Conservation (phyloP, 2,888 invertebrate genomes). For the Acleris cristana region DNA sequence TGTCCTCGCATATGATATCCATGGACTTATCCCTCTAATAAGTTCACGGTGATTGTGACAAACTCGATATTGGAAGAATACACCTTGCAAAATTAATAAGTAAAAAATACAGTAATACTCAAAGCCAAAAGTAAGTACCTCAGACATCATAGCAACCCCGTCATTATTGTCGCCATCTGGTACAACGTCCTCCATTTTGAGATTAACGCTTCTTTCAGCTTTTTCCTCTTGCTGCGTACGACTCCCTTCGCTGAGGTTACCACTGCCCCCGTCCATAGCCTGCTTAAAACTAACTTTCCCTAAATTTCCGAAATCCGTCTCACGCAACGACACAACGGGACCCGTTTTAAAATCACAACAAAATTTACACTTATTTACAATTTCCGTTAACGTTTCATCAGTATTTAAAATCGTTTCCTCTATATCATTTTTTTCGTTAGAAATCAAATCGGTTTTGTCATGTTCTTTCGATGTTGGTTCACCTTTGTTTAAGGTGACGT, state of each 20-base stretch:
- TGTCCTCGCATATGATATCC: too few relatives aligned
- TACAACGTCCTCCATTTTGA: conserved; percentile 53
- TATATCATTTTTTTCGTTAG: conserved; percentile 37
- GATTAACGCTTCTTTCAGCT: conserved; percentile 46
- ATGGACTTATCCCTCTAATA: too few relatives aligned
- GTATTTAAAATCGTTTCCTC: conserved; percentile 39
- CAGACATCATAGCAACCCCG: conserved; percentile 49
- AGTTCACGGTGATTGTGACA: too few relatives aligned
- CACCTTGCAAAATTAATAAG: too few relatives aligned
- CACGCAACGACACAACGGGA: conserved; percentile 37
- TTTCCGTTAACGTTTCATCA: conserved; percentile 42
- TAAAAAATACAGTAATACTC: too few relatives aligned
- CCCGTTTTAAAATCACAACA: conserved; percentile 54
- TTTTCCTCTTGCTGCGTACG: conserved; percentile 45
- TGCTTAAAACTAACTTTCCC: conserved; percentile 54
- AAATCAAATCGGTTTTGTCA: conserved; percentile 30
- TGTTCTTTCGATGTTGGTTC: conserved; percentile 39
- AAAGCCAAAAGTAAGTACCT: conserved; percentile 52
- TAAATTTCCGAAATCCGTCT: conserved; percentile 37
- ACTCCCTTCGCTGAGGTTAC: conserved; percentile 42
- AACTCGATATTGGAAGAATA: too few relatives aligned
- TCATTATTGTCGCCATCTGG: conserved; percentile 55
- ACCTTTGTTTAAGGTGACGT: conserved; percentile 41
- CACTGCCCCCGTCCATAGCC: conserved; percentile 51
- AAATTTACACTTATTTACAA: conserved; percentile 56